Conservation (phyloP, 2,888 invertebrate genomes). For the Trachelus stipa region DNA sequence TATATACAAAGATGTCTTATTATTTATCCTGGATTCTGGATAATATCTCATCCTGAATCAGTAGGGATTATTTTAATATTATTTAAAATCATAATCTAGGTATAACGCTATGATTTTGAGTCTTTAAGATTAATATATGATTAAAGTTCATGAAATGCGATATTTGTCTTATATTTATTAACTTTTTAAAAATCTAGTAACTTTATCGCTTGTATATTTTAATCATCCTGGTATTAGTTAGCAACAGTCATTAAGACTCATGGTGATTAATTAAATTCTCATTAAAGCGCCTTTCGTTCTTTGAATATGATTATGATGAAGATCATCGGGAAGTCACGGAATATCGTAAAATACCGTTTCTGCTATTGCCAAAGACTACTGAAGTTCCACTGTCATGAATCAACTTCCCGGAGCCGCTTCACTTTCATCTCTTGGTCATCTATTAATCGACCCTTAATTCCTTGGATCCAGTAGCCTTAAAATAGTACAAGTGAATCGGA, state of each 20-base stretch:
- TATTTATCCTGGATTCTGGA: conserved; percentile 77
- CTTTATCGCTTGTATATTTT: background rate
- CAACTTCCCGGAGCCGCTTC: background rate
- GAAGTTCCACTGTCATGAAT: background rate
- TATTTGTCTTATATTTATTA: no score
- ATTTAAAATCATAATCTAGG: background rate
- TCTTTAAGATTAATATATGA: background rate
- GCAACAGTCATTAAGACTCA: background rate
- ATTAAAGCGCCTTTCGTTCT: background rate
- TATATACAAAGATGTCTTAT: conserved; percentile 75
- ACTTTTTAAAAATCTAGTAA: background rate
- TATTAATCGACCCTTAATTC: background rate
- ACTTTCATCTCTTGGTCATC: background rate
- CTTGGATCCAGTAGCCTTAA: background rate
- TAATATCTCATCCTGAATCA: conserved; percentile 61
- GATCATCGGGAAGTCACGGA: background rate
- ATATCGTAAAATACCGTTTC: background rate
- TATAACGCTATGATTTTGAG: background rate
- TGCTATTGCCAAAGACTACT: background rate
- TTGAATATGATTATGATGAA: background rate
- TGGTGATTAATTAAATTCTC: background rate
- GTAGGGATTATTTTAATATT: background rate
- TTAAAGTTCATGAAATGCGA: background rate
- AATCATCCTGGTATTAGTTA: background rate
- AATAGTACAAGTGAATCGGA: background rate